Conservation (phyloP, 2,113 vertebrate genomes). For the Tenrec ecaudatus region DNA sequence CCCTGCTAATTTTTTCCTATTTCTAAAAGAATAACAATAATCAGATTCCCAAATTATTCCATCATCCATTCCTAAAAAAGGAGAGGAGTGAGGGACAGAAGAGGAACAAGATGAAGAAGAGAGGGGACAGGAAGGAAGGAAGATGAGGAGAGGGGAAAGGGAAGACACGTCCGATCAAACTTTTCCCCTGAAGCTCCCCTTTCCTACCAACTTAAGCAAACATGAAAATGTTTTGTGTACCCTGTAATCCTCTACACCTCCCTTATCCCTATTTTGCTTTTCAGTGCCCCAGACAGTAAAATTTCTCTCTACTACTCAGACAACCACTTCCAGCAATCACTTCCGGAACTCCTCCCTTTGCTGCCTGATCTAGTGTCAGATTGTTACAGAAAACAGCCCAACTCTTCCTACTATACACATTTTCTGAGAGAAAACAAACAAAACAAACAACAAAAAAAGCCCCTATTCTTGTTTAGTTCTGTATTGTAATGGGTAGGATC, state of each 20-base stretch:
- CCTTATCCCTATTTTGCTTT: not conserved
- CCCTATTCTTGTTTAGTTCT: not conserved
- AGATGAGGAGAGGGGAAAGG: not conserved
- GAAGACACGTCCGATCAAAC: not conserved
- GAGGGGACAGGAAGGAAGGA: not conserved
- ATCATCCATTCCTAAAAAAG: not conserved
- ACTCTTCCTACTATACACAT: not conserved
- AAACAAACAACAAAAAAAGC: too few relatives aligned
- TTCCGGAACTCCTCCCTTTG: not conserved
- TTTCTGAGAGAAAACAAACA: not conserved
- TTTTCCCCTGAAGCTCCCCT: not conserved
- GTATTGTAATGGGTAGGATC: not conserved
- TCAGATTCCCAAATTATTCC: not conserved
- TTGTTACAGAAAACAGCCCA: not conserved
- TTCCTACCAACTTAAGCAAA: not conserved
- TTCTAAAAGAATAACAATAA: not conserved
- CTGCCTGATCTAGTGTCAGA: not conserved
- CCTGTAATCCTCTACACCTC: not conserved
- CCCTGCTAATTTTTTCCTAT: not conserved
- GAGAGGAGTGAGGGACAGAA: not conserved
- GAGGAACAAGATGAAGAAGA: too few relatives aligned
- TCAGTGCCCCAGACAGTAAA: not conserved
- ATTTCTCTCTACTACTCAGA: not conserved
- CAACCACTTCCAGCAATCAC: not conserved
- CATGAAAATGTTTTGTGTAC: not conserved